phyloP scores from a whole-genome alignment of 2,113 vertebrate genomes.

The Paratilapia polleni region DNA sequence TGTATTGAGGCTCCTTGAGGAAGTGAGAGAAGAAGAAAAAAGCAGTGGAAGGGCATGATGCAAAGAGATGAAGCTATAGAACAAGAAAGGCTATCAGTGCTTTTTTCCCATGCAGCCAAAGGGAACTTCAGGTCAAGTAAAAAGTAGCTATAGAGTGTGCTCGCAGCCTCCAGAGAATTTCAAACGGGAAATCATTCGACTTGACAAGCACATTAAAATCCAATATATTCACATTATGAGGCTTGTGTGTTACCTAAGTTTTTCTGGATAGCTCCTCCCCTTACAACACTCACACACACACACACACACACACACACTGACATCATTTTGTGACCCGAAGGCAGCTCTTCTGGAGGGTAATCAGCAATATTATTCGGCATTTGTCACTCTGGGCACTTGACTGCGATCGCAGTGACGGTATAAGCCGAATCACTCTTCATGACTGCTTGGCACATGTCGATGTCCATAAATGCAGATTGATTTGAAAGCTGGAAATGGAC shows the following conservation, averaged over 20 bases:
- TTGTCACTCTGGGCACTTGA: conserved; percentile 47
- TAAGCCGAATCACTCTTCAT: conserved; percentile 50
- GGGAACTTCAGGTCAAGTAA: conserved; percentile 53
- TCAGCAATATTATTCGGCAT: conserved; percentile 56
- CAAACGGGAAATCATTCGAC: conserved; percentile 54
- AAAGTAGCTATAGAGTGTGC: conserved; percentile 33
- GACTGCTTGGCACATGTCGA: conserved; percentile 36
- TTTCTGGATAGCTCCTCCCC: conserved; percentile 35
- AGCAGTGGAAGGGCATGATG: conserved; percentile 21
- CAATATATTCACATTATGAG: conserved; percentile 64
- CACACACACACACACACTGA: conserved; percentile 3
- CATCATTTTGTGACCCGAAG: neutral
- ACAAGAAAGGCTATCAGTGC: conserved; percentile 1
- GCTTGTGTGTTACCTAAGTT: conserved; percentile 18
- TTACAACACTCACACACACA: conserved; percentile 6
- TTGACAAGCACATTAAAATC: conserved; percentile 73
- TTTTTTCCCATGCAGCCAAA: neutral
- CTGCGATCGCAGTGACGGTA: conserved; percentile 21
- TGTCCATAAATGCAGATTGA: conserved; percentile 48
- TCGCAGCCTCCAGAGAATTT: conserved; percentile 50
- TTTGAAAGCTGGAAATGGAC: conserved; percentile 26
- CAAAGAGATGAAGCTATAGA: conserved; percentile 34
- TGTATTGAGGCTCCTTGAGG: conserved; percentile 1
- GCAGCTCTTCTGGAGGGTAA: conserved; percentile 36
- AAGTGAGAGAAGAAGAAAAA: neutral